Evolutionary conservation across 1,140 invertebrate genomes (phyloP).

Genomic region (Zophobas morio): DNA sequence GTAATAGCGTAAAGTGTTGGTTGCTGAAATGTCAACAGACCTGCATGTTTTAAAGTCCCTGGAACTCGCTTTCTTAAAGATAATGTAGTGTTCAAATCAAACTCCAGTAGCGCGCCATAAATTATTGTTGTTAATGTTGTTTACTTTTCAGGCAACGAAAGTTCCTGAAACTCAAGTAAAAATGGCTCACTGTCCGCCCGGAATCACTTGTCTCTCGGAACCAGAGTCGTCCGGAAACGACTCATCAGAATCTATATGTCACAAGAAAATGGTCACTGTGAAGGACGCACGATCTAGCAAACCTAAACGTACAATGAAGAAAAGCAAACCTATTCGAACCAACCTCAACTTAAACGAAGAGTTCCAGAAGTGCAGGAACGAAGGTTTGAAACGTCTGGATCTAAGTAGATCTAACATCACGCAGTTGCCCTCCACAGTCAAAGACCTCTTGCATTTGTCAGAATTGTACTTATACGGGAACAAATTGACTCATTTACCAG

Average conservation of each 20-base stretch:
- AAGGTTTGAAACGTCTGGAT: slow-evolving; percentile 90
- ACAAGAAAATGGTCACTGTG: slow-evolving; percentile 92
- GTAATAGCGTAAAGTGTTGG: too few relatives aligned
- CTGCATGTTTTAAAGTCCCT: too few relatives aligned
- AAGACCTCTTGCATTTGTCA: slow-evolving; percentile 91
- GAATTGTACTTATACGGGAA: slow-evolving; percentile 99
- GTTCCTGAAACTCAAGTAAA: too few relatives aligned
- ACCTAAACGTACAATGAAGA: slow-evolving; percentile 93
- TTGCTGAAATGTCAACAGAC: too few relatives aligned
- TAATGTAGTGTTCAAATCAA: too few relatives aligned
- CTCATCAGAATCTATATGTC: slow-evolving; percentile 44
- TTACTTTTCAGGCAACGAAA: too few relatives aligned
- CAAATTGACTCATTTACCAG: slow-evolving; percentile 91
- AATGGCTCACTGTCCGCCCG: too few relatives aligned
- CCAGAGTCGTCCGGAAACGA: too few relatives aligned
- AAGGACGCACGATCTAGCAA: slow-evolving; percentile 96
- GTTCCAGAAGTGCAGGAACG: slow-evolving; percentile 92
- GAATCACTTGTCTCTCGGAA: too few relatives aligned
- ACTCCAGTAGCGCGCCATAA: too few relatives aligned
- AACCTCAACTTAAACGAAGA: slow-evolving; percentile 96
- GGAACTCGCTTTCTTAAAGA: too few relatives aligned
- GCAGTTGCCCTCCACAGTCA: slow-evolving; percentile 88
- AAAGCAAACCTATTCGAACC: slow-evolving; percentile 92
- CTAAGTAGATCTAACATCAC: slow-evolving; percentile 99
- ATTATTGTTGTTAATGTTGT: too few relatives aligned